Evolutionary conservation across 2,888 invertebrate species (phyloP).

Genomic region (Petrolisthes cinctipes): DNA sequence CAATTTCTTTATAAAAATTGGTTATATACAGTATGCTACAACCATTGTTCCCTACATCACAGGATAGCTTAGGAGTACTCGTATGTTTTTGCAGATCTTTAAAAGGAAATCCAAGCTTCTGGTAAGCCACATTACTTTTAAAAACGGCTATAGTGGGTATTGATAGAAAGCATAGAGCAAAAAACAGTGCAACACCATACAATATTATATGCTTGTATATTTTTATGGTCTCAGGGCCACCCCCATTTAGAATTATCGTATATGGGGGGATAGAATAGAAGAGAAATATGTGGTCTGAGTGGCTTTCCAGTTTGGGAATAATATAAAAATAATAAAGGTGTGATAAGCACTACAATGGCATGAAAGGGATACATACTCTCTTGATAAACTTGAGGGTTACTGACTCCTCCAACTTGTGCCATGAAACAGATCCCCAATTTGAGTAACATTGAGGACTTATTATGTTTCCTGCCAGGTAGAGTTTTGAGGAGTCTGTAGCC

Average conservation of each 20-base stretch:
- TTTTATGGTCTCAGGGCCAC: not conserved
- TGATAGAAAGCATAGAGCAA: not conserved
- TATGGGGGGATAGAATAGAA: too few relatives aligned
- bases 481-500: too few relatives aligned
- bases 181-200: conserved; percentile 6
- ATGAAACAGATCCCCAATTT: too few relatives aligned
- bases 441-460: too few relatives aligned
- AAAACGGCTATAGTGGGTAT: not conserved
- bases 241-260: too few relatives aligned
- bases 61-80: conserved; percentile 42
- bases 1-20: conserved; percentile 56
- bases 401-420: not conserved
- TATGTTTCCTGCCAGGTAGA: too few relatives aligned
- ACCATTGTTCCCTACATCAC: conserved; percentile 59
- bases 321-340: too few relatives aligned
- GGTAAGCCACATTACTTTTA: not conserved
- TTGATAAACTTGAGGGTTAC: not conserved
- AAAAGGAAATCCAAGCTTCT: not conserved
- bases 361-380: too few relatives aligned
- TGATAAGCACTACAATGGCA: too few relatives aligned
- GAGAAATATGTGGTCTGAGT: too few relatives aligned
- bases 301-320: too few relatives aligned
- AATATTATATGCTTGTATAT: not conserved
- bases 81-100: conserved; percentile 30
- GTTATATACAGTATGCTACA: conserved; percentile 60